Conservation (phyloP, 2,113 vertebrate species). For the Eolophus roseicapilla region DNA sequence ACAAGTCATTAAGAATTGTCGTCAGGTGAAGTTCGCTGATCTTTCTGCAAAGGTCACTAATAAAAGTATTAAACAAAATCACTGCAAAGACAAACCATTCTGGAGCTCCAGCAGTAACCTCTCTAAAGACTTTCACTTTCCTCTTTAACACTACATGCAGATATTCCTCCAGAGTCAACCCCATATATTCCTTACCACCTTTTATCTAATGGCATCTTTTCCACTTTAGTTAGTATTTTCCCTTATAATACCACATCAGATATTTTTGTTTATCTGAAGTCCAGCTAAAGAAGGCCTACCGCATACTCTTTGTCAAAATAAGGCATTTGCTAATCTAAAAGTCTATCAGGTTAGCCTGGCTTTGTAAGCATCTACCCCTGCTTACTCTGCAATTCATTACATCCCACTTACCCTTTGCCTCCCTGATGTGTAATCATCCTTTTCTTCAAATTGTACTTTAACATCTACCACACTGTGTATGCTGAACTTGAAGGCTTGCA, state of each 20-base stretch:
- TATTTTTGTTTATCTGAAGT: constrained; percentile 17
- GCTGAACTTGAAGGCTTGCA: neutral
- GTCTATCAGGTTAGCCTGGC: neutral
- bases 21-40: neutral
- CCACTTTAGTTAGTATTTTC: neutral
- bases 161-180: neutral
- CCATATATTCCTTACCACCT: neutral
- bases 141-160: neutral
- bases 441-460: neutral
- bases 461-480: neutral
- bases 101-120: neutral
- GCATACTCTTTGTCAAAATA: neutral
- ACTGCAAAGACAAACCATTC: neutral
- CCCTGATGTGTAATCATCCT: neutral
- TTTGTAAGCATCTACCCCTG: neutral
- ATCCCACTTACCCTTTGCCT: neutral
- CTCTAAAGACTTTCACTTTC: neutral
- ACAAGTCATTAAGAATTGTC: neutral
- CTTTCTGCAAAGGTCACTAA: constrained; percentile 26
- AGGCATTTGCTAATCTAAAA: neutral
- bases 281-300: neutral
- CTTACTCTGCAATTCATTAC: neutral
- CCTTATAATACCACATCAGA: neutral
- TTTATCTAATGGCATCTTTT: neutral
- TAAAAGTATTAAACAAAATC: constrained; percentile 2